These are phyloP conservation scores for silkworm (Bombyx mori) DNA, from an alignment of 1,140 invertebrate genomes.

Conservation along the genomic window ASM3026992v2 NC_085121.1:12850001-12850500, in stretches of 20 bases:
- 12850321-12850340: too few species aligned
- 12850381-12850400: too few species aligned
- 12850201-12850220: constrained; percentile 46
- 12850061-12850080: background rate
- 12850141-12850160: constrained; percentile 24
- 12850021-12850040: constrained; percentile 36
- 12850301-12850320: too few species aligned
- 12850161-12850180: constrained; percentile 49
- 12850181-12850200: constrained; percentile 45
- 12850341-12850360: too few species aligned
- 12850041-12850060: constrained; percentile 11
- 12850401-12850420: too few species aligned
- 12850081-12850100: background rate
- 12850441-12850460: background rate
- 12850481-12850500: background rate
- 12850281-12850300: background rate
- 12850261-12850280: constrained; percentile 40
- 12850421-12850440: background rate
- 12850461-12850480: background rate
- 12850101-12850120: background rate
- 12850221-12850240: constrained; percentile 52
- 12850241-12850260: constrained; percentile 52
- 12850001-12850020: constrained; percentile 49
- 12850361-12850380: too few species aligned
- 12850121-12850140: constrained; percentile 12